Conservation (phyloP, 2,888 invertebrate species). For the Habroteleia sp. region DNA sequence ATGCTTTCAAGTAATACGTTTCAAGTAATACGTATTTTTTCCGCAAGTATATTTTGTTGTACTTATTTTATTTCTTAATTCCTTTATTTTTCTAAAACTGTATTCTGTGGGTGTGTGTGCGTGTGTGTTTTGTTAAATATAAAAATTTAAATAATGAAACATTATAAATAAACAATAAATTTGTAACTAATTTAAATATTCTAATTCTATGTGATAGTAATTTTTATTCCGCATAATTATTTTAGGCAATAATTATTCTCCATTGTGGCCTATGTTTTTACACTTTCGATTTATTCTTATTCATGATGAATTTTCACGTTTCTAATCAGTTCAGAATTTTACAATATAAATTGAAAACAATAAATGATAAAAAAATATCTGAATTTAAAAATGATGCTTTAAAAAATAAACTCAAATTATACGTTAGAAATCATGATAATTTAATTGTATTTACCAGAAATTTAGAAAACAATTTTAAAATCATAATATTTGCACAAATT, state of each 20-base stretch:
- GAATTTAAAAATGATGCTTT: neutral
- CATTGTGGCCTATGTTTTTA: constrained; percentile 44
- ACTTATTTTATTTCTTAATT: no score
- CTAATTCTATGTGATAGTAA: no score
- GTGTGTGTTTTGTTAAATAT: no score
- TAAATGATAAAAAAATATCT: constrained; percentile 2
- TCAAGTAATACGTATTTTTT: no score
- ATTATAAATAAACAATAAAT: no score
- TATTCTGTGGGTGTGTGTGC: no score
- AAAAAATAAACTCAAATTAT: constrained; percentile 14
- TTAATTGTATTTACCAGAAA: constrained; percentile 22
- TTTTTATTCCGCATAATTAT: no score
- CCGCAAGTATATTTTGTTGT: no score
- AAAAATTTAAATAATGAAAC: no score
- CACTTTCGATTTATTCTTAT: constrained; percentile 40
- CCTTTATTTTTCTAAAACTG: no score
- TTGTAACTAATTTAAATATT: no score
- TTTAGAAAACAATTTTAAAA: constrained; percentile 35
- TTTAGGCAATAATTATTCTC: constrained; percentile 37
- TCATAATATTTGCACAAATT: constrained; percentile 47
- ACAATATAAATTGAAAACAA: constrained; percentile 22
- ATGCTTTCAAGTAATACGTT: no score
- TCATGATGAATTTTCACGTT: constrained; percentile 44
- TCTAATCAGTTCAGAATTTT: constrained; percentile 46
- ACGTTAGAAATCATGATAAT: constrained; percentile 30